Base-by-base conservation (phyloP, 2,888 invertebrate species). In the Meiosimyza platycephala region DNA sequence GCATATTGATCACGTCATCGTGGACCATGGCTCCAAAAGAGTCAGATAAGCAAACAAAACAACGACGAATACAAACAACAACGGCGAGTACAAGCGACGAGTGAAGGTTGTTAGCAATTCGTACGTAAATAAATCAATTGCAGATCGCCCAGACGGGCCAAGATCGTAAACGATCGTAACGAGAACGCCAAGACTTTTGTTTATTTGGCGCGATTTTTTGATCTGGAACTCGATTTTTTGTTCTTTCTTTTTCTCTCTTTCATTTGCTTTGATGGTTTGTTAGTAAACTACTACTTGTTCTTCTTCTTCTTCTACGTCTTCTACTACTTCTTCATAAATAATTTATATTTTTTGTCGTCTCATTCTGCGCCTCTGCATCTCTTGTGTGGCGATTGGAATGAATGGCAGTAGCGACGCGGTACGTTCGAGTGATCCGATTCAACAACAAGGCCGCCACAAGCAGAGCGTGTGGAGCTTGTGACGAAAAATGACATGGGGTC, bases 91-190 rank as follows among this genome's bases (percentile, higher is more conserved):
- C 18, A 11, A n/a, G 3, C 62, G 54, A 70, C 54, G 62, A 63
- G 70, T 40, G 54, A 51, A 16, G 62, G 47, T 62, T 47, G 62
- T 48, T n/a, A 47, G 62, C 63, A 63, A 52, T 70, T 51, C 33
- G 62, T 54, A 63, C 62, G 70, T 63, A 70, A 70, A 70, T 70
- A 63, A 70, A 70, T 70, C 70, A 70, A 70, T 63, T 70, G 70
- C 52, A 54, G 63, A 70, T 70, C 70, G 54, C 4, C 62, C 18
- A 13, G 33, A 28, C 15, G 13, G 22, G 50, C n/a, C 40, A 40
- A 13, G 15, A 60, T 28, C 40, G 40, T 6, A 13, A 15, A n/a
- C 47, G 63, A 16, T 63, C 59, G 63, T 16, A 47, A 63, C 70
- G 62, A 62, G 70, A 40, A 28, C 64, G 40, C 7, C 40, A 40